Base-by-base conservation (phyloP, 2,797 vertebrate genomes). In the Mus minutoides region DNA sequence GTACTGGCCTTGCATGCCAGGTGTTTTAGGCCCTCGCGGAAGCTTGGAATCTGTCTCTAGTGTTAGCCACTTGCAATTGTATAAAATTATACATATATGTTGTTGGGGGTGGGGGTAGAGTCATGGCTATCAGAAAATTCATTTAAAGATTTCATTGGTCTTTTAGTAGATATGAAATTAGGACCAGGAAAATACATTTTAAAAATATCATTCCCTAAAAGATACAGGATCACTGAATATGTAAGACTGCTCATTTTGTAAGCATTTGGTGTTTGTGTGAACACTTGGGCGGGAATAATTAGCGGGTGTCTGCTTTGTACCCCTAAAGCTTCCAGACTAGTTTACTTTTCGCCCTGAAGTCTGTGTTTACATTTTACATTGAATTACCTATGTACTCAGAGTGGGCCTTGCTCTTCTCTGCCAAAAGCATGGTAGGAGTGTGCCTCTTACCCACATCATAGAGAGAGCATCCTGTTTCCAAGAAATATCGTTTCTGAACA, bases 401-500 rank as follows among this genome's bases (percentile, higher is more conserved):
- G 11, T 64, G 67, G 85, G 82, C 52, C n/a, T 16, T 75, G 13
- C 19, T 46, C 54, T 62, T 76, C 43, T 79, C 69, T 90, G 24
- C 13, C 16, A 88, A 71, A 14, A 75, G 46, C 58, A 4, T 80
- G 49, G 91, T 87, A 87, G 92, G 73, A 92, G 49, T 52, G n/a
- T 76, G 49, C 67, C 87, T 96, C 79, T 58, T 90, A 75, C 64
- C 92, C 88, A 12, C 73, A 80, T 49, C 85, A 91, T 22, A 62
- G 89, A 92, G 58, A 88, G 54, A 75, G 43, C 79, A 43, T 92
- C 95, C 78, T 78, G 43, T 83, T 94, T 91, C 93, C 92, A 95
- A 96, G 83, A 95, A 96, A 91, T 49, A 19, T 62, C 43, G 56
- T 91, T 95, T 96, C 88, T 94, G 82, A 90, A 73, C 90, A 94